Conservation (phyloP, 2,797 vertebrate genomes). For the Meriones psammophilus region DNA sequence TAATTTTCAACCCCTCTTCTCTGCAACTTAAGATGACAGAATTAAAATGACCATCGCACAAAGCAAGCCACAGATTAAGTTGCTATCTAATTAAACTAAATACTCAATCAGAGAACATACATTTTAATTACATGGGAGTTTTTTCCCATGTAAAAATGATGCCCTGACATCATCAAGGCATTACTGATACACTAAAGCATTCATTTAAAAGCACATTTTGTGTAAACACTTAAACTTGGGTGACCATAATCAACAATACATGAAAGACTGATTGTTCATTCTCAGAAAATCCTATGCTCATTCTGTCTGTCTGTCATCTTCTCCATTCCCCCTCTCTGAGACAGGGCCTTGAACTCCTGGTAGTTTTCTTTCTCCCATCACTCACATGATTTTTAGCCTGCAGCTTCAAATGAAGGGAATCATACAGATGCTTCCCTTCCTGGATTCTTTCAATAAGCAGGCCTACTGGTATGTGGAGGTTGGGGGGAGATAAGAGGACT, state of each 20-base stretch:
- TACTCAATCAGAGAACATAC: not conserved
- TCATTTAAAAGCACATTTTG: not conserved
- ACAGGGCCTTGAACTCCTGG: not conserved
- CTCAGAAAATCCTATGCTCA: not conserved
- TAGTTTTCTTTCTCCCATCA: not conserved
- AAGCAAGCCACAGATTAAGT: slow-evolving; percentile 3
- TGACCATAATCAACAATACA: not conserved
- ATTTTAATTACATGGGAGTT: slow-evolving; percentile 2
- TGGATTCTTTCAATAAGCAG: not conserved
- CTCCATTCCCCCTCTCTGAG: not conserved
- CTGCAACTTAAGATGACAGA: not conserved
- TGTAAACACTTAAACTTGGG: not conserved
- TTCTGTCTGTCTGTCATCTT: not conserved
- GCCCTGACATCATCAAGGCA: not conserved
- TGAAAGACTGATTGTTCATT: not conserved
- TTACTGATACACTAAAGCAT: not conserved
- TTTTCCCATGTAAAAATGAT: not conserved
- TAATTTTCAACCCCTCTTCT: slow-evolving; percentile 2
- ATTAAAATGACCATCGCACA: slow-evolving; percentile 21
- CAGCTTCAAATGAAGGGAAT: slow-evolving; percentile 7
- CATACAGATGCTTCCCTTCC: not conserved
- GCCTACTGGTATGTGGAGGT: not conserved
- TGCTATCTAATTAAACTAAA: slow-evolving; percentile 20
- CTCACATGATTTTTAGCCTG: not conserved
- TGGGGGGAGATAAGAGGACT: not conserved